These are phyloP conservation scores for Girardinichthys multiradiatus DNA, from an alignment of 2,113 vertebrate genomes.

Conservation along the genomic window DNA sequence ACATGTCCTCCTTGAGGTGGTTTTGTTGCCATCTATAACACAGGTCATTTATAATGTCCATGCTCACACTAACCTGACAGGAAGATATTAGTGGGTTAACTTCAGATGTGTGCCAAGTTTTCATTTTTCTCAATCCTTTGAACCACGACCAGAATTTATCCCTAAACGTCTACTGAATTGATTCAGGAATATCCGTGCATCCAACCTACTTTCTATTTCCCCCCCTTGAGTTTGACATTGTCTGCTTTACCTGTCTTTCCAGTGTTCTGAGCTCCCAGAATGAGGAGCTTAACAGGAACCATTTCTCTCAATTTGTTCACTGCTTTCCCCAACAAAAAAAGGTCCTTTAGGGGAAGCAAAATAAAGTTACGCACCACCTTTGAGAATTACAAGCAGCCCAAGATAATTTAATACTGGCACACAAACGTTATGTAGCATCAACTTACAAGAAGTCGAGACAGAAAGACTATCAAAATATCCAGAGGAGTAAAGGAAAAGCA, in stretches of 20 bases:
- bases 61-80: background rate
- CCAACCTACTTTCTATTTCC: background rate
- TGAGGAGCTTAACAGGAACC: conserved; percentile 64
- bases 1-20: background rate
- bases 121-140: conserved; percentile 17
- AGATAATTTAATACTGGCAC: background rate
- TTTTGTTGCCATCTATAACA: background rate
- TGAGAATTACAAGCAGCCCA: background rate
- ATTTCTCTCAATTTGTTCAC: conserved; percentile 22
- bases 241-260: conserved; percentile 66
- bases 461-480: conserved; percentile 22
- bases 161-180: background rate
- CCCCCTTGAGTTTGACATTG: background rate
- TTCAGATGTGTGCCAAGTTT: background rate
- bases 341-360: background rate
- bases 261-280: conserved; percentile 65
- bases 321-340: conserved; percentile 12
- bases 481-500: conserved; percentile 1
- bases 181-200: background rate
- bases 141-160: background rate
- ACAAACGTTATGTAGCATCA: background rate
- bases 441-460: background rate
- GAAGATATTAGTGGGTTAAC: too few relatives aligned
- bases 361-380: background rate
- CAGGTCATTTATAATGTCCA: background rate